Percentiles rank a stretch among this genome's conserved stretches.
These are phyloP conservation scores for Hypotaenidia philippensis DNA, from an alignment of 2,797 vertebrate genomes.

Conservation along the genomic window DNA sequence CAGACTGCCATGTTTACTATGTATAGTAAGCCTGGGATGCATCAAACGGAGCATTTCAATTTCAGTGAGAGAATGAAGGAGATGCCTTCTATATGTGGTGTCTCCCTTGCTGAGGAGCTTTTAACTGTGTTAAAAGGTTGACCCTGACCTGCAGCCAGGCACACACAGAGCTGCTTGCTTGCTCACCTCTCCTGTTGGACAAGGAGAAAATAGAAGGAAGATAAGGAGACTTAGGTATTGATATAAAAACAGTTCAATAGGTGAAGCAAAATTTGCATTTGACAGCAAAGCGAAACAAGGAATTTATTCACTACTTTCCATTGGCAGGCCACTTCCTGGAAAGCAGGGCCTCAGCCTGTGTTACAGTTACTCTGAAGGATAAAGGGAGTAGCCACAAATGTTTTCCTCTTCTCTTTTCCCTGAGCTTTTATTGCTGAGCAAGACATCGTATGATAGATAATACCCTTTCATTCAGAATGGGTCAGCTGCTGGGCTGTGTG, in stretches of 20 bases:
- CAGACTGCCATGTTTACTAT: not conserved
- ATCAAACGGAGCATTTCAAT: not conserved
- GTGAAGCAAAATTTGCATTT: not conserved
- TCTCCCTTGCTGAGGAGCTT: not conserved
- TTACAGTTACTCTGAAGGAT: not conserved
- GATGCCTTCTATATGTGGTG: not conserved
- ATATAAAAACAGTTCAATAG: not conserved
- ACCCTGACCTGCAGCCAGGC: not conserved
- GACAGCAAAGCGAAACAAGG: not conserved
- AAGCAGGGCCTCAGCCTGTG: not conserved
- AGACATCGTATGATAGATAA: not conserved
- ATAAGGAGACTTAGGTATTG: not conserved
- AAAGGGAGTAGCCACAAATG: not conserved
- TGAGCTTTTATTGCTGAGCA: not conserved
- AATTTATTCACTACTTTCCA: not conserved
- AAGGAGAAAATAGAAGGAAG: not conserved
- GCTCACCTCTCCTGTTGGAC: not conserved
- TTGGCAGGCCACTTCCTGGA: not conserved
- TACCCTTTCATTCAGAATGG: not conserved
- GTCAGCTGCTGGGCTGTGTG: not conserved
- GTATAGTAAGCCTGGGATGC: not conserved
- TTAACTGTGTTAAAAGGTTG: not conserved
- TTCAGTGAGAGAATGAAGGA: not conserved
- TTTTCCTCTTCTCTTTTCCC: not conserved
- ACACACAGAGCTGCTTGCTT: not conserved